Evolutionary conservation across 2,113 vertebrate species (phyloP), one percentile per base, ranked within the genome.

Genomic region (Oncorhynchus mykiss): DNA sequence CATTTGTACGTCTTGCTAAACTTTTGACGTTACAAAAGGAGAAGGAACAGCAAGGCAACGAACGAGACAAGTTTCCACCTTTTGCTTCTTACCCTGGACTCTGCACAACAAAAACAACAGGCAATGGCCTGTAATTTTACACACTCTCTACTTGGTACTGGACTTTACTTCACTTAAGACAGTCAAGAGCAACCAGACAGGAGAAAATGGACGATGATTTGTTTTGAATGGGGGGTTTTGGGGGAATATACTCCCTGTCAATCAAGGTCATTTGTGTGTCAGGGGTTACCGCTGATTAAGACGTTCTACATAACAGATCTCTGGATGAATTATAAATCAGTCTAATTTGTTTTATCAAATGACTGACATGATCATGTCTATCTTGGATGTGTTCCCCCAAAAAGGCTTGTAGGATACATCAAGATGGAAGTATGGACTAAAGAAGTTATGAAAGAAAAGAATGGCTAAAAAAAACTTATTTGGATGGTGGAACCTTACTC

Each of bases 1-100:
- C 82, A 68, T 86, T 80, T 70, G 20, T 87, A 87, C 82, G 86
- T 86, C 86, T 91, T 90, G 89, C 90, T 87, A 86, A 88, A 87
- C 74, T 79, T 86, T 80, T 86, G 82, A 85, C 72, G 79, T 77
- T 67, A 79, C n/a, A 67, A 16, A 67, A 45, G 2, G 39, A 67
- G 31, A 13, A 25, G 25, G 62, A 45, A 45, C 9, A 45, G 39
- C 39, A 45, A 75, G 86, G 85, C 85, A 81, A 84, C 82, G 79
- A 78, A 85, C 12, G 1, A 12, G 84, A 90, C 85, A 39, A 45
- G 9, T 12, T 45, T 45, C 39, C 39, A 66, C 76, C 72, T 64
- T 79, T 69, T 74, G 67, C 72, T 34, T 77, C 67, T 70, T 59
- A 71, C 31, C 79, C 76, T 62, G 31, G 79, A 83, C 70, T 20